Percentiles rank a stretch among this genome's conserved stretches.
These are phyloP conservation scores for Raphicerus campestris DNA, from an alignment of 2,113 vertebrate genomes.

Conservation along the genomic window DNA sequence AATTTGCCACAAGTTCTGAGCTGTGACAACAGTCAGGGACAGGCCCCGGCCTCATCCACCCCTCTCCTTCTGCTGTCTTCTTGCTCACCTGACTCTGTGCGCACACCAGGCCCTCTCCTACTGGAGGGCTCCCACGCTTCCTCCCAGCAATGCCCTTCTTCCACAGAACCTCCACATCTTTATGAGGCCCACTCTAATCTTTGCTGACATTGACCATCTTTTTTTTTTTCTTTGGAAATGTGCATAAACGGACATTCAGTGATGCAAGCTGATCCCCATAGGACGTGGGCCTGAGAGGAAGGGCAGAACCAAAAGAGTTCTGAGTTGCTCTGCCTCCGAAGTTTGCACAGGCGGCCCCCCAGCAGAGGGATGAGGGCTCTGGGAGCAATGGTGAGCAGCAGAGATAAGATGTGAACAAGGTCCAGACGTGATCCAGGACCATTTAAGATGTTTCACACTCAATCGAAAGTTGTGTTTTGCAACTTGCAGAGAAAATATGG, in stretches of 20 bases:
- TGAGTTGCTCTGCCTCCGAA: not conserved
- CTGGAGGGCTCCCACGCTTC: not conserved
- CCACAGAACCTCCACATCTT: not conserved
- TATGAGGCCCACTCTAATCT: not conserved
- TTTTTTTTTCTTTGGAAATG: not conserved
- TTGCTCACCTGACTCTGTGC: not conserved
- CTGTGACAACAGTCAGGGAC: not conserved
- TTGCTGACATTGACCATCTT: not conserved
- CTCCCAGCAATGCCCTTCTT: not conserved
- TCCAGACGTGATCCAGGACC: not conserved
- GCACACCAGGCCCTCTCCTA: not conserved
- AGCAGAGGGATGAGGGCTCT: not conserved
- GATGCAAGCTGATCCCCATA: not conserved
- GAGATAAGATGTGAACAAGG: not conserved
- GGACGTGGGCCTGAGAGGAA: not conserved
- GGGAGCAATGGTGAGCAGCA: not conserved
- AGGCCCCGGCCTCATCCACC: rapidly evolving
- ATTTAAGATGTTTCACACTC: not conserved
- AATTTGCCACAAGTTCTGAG: not conserved
- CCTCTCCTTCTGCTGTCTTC: not conserved
- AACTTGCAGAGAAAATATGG: not conserved
- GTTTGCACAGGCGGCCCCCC: not conserved
- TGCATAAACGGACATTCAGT: not conserved
- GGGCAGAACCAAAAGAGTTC: not conserved
- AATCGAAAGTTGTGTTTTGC: not conserved